Conservation (phyloP, 1,140 invertebrate species). For the Cherax quadricarinatus region DNA sequence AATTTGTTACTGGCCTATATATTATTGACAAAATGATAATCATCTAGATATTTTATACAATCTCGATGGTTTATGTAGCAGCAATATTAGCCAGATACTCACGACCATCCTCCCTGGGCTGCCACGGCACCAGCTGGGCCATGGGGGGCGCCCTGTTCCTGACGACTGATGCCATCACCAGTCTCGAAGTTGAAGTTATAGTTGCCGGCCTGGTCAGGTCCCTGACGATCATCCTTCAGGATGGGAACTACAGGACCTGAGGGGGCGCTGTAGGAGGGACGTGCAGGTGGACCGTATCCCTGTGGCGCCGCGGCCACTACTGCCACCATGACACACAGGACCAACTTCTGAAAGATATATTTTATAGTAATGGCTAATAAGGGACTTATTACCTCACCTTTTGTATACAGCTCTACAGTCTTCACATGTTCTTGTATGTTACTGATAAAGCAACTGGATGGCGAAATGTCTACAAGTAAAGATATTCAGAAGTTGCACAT, state of each 20-base stretch:
- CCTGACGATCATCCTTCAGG: constrained; percentile 38
- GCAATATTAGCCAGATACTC: not conserved
- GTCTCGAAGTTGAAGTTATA: constrained; percentile 55
- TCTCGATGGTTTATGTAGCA: too few relatives aligned
- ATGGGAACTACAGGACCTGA: constrained; percentile 24
- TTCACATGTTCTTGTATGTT: too few relatives aligned
- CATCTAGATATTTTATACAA: too few relatives aligned
- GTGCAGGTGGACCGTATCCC: not conserved
- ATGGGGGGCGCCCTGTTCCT: constrained; percentile 33
- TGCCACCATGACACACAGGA: not conserved
- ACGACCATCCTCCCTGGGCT: constrained; percentile 45
- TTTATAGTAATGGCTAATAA: too few relatives aligned
- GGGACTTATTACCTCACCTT: too few relatives aligned
- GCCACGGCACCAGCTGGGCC: constrained; percentile 40
- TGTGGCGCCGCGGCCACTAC: not conserved
- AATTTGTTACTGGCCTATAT: too few relatives aligned
- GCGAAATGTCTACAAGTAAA: too few relatives aligned
- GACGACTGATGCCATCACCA: constrained; percentile 43
- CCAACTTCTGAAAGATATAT: not conserved
- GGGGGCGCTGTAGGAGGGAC: not conserved
- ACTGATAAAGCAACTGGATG: too few relatives aligned
- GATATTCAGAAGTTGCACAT: too few relatives aligned
- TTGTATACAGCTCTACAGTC: too few relatives aligned
- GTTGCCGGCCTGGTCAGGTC: constrained; percentile 24
- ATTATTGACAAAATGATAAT: too few relatives aligned